These are phyloP conservation scores for Alouatta palliata DNA, from an alignment of 2,113 vertebrate genomes.

Conservation along the genomic window DNA sequence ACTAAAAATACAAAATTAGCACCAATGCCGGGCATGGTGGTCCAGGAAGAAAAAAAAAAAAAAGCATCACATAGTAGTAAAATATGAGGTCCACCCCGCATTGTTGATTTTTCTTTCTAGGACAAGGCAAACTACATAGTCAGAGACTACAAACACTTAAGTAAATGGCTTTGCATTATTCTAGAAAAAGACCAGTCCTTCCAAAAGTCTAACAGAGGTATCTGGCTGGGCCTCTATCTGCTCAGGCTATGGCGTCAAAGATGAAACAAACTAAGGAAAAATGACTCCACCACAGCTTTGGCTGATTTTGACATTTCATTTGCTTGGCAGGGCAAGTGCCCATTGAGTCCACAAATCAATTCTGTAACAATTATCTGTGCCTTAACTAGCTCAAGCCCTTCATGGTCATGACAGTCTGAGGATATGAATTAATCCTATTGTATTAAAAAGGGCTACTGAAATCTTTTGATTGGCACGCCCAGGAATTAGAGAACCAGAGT, in stretches of 20 bases:
- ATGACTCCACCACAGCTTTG: not conserved
- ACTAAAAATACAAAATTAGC: too few relatives aligned
- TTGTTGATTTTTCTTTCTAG: not conserved
- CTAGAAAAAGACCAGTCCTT: not conserved
- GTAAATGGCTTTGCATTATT: not conserved
- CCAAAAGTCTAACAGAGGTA: not conserved
- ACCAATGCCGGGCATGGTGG: too few relatives aligned
- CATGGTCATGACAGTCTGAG: not conserved
- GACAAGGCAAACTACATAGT: not conserved
- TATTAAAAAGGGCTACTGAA: not conserved
- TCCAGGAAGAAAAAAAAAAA: accelerated
- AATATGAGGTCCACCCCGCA: not conserved
- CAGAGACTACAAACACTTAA: not conserved
- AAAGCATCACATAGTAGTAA: not conserved
- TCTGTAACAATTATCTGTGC: not conserved
- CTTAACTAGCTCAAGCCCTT: not conserved
- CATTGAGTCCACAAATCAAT: not conserved
- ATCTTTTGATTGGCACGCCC: not conserved
- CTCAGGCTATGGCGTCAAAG: not conserved
- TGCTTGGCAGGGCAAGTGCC: not conserved
- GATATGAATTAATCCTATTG: not conserved
- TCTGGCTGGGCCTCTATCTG: not conserved
- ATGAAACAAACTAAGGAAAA: not conserved
- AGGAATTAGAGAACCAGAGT: not conserved
- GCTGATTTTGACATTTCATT: not conserved